Conservation (phyloP, 1,140 invertebrate genomes). For the Cheumatopsyche charites region DNA sequence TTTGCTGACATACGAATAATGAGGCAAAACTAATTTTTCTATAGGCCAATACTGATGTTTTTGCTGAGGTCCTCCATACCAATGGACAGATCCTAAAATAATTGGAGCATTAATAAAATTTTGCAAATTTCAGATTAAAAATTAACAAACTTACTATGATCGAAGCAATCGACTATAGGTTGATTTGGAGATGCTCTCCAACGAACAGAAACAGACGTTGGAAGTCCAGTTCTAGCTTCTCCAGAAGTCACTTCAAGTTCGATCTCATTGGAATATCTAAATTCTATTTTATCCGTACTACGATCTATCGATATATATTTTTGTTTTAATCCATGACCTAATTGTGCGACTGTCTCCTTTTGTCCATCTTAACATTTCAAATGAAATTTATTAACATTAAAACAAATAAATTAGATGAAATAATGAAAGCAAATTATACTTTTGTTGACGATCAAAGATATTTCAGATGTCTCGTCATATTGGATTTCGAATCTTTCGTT, state of each 20-base stretch:
- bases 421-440: not conserved
- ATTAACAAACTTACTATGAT: not conserved
- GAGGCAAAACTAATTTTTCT: slow-evolving; percentile 64
- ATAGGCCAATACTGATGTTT: slow-evolving; percentile 71
- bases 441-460: not conserved
- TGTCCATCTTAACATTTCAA: not conserved
- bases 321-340: not conserved
- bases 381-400: not conserved
- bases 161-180: not conserved
- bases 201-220: not conserved
- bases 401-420: not conserved
- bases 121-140: not conserved
- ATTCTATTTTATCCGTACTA: not conserved
- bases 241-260: not conserved
- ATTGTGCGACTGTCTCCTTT: not conserved
- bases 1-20: slow-evolving; percentile 68
- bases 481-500: not conserved
- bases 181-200: not conserved
- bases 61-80: slow-evolving; percentile 67
- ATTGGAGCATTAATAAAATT: no score
- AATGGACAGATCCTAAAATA: slow-evolving; percentile 52
- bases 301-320: not conserved
- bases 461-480: not conserved
- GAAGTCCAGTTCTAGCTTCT: not conserved
- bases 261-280: not conserved